phyloP scores from a whole-genome alignment of 2,797 vertebrate species.

The Oceanodroma leucorhoa region DNA sequence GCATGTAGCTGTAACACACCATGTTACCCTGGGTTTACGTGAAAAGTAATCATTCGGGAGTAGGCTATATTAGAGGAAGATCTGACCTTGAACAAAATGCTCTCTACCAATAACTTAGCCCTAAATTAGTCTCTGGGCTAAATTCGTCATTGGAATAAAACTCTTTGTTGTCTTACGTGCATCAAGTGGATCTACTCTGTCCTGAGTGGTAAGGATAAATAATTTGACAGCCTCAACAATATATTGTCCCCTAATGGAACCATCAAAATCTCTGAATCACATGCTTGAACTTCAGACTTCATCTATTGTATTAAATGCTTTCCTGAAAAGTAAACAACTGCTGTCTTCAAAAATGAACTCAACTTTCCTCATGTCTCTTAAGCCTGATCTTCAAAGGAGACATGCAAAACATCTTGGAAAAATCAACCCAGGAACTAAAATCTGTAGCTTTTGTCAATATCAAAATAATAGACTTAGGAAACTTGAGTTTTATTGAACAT shows the following conservation, averaged over 20 bases:
- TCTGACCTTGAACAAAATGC: neutral
- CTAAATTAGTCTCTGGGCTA: neutral
- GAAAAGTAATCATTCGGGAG: neutral
- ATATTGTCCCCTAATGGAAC: neutral
- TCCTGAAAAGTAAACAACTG: neutral
- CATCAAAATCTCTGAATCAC: neutral
- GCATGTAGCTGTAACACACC: neutral
- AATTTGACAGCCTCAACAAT: neutral
- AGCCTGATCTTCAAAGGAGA: neutral
- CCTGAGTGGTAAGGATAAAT: neutral
- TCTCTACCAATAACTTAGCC: neutral
- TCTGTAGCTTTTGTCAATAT: neutral
- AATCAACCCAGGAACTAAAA: neutral
- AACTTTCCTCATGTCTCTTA: neutral
- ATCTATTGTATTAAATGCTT: neutral
- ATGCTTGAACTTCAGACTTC: neutral
- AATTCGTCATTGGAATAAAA: neutral
- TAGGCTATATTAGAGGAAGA: neutral
- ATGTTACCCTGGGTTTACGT: neutral
- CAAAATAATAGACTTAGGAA: neutral
- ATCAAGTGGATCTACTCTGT: neutral
- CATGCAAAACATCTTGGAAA: neutral
- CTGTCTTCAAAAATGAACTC: neutral
- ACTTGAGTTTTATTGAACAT: neutral
- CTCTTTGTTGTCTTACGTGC: neutral